A percentile compares a stretch with the other conserved stretches of the same genome.
Evolutionary conservation across 1,140 invertebrate genomes (phyloP).

Genomic region (Orchesella cincta): DNA sequence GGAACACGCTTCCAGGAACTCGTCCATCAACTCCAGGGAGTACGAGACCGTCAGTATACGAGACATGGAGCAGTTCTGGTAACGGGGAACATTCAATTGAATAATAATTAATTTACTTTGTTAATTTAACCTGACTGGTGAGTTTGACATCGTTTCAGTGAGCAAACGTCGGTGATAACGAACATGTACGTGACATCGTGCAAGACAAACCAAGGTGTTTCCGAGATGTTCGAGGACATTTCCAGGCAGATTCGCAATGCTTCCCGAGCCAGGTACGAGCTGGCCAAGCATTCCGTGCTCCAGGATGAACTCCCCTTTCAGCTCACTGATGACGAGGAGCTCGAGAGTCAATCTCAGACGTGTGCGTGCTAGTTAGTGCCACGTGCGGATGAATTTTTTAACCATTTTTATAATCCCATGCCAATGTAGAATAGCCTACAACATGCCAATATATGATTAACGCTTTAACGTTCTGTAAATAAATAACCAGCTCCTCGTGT

Average conservation of each 20-base stretch:
- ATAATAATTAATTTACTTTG: too few relatives aligned
- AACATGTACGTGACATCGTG: conserved; percentile 88
- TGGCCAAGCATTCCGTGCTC: neutral
- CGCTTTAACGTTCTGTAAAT: neutral
- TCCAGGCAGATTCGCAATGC: neutral
- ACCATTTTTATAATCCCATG: neutral
- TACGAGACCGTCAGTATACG: neutral
- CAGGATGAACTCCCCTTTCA: conserved; percentile 13
- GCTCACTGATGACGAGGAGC: neutral
- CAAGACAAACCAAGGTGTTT: conserved; percentile 80
- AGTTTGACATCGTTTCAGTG: too few relatives aligned
- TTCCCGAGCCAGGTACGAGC: conserved; percentile 6
- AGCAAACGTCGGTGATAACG: conserved; percentile 76
- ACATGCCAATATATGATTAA: neutral
- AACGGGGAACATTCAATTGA: neutral
- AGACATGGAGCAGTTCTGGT: conserved; percentile 4
- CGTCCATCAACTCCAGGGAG: neutral
- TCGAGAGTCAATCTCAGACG: neutral
- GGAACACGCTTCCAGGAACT: conserved; percentile 83
- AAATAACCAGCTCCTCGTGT: neutral
- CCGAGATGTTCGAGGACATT: conserved; percentile 77
- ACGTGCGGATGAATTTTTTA: neutral
- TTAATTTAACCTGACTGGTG: too few relatives aligned
- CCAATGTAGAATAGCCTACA: too few relatives aligned
- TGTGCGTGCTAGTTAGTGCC: neutral